Evolutionary conservation across 1,140 invertebrate species (phyloP), one percentile per base, ranked within the genome.

Genomic region (Brachionus asplanchnoidis): DNA sequence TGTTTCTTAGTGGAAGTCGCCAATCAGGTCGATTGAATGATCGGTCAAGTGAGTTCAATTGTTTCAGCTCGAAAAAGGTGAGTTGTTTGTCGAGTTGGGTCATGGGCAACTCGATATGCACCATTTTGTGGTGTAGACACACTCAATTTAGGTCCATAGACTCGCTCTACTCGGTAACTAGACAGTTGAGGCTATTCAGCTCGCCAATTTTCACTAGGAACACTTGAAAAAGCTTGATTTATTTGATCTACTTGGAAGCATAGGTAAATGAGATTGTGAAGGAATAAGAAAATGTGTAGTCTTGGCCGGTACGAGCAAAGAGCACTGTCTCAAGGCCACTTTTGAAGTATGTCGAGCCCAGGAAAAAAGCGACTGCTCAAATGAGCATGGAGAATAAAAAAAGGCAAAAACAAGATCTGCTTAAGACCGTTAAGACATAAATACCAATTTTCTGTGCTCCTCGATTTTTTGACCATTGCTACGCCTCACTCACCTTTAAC

Each of bases 161-260:
- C 17, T 66, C 78, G 50, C 6, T 82, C 3, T 44, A 82, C 8
- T 60, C 32, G 20, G 60, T 23, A 6, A 40, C 2, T 26, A 82
- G 20, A 66, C 78, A 82, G 17, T 82, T 82, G 4, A 82, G 32
- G 9, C 28, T 66, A 26, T 82, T 82, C 14, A 82, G 40, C 8
- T 82, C 23, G 17, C 20, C 40, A 8, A 60, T 60, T 20, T 82
- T 50, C 8, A 8, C 50, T 7, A 82, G 26, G 17, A 12, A 17
- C 14, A 82, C 28, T 36, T 32, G 17, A 66, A 82, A 82, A 23
- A 32, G 14, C 42, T 82, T 82, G 17, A 23, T 12, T 20, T 60
- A 11, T 9, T 66, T 36, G 11, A 8, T 28, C 3, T 60, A 8
- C 32, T 82, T 46, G 5, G 32, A 65, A 23, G 12, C 1, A 36